Evolutionary conservation across 53 echinoderm and acorn worm species (phyloP), one percentile per base, ranked within the genome.

Genomic region (Apostichopus leukothele): DNA sequence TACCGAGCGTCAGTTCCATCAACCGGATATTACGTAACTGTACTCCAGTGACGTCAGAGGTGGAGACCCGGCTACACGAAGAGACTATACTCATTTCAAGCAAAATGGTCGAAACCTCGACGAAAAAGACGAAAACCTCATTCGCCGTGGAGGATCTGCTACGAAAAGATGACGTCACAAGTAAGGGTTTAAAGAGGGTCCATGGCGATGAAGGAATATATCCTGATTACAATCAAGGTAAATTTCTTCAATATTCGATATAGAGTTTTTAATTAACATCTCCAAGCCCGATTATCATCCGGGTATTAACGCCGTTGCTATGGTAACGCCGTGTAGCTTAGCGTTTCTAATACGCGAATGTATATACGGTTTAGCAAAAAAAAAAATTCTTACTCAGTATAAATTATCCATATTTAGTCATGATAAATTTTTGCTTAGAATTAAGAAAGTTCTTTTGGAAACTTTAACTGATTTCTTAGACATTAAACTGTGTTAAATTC

Each of bases 1-100:
- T 95, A 9, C 96, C 96, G 19, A 96, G 96, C 60, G 95, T 96
- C 12, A 96, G 96, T 89, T 95, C 96, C 78, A 95, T 96, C 88
- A 95, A 96, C 87, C 84, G 96, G 75, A 96, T 96, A 68, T 23
- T 23, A 23, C 23, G 23, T 23, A 23, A 23, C 23, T 86, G 86
- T n/a, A 63, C 67, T 9, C 25, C 67, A 22, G 81, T 81, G 53
- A 53, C 81, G 53, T 81, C 81, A 20, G 81, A 81, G 12, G 55
- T 59, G 59, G 81, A 81, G 5, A 81, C 1, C 9, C 81, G 59
- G 20, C 23, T 81, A 18, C 60, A 55, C 14, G 81, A 81, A 81
- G 81, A 81, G 54, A 81, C 86, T 66, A 51, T 86, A 6, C 52
- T 86, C 22, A 86, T 50, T 11, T 51, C 51, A 51, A 68, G n/a